Base-by-base conservation (phyloP, 2,888 invertebrate genomes). In the Cartodere bifasciata region DNA sequence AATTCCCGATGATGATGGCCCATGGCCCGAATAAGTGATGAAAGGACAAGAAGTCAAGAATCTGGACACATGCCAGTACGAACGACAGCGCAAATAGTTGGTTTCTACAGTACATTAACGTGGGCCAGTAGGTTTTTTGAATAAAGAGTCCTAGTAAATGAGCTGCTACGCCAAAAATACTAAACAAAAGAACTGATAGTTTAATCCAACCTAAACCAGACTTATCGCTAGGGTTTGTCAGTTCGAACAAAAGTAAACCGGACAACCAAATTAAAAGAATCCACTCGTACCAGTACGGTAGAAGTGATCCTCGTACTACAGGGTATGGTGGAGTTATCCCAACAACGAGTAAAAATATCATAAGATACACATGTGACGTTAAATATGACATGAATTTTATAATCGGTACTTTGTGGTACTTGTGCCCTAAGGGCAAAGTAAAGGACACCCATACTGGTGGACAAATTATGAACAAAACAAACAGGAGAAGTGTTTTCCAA, bases 351-450 rank as follows among this genome's bases (percentile, higher is more conserved):
- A 97, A 74, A 50, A 97, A 77, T 42, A 88, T 64, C 81, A 97
- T 94, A 45, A 98, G 76, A 64, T 95, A 95, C 50, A 98, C 81
- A 64, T 99, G 98, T 4, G 97, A 95, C 13, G 97, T 95, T 49
- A 99, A 72, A 64, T 98, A 97, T 24, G 95, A 94, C 86, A 97
- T 95, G 65, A 98, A 99, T 65, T 98, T 98, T 54, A 99, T 94
- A 54, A 98, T 95, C 35, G 98, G 98, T 51, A 97, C 90, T 70
- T 94, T 90, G 69, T 92, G 88, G 65, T 86, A 92, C 62, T 85
- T 85, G 66, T 92, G 91, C 23, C 88, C 88, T 53, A 94, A 65
- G 29, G 95, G 95, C 55, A 95, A 75, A 40, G 94, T 92, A 60
- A 95, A 90, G 28, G 85, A 80, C 45, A 95, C 67, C 95, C 95